Base-by-base conservation (phyloP, 2,888 invertebrate genomes). In the Drosophila rellima region DNA sequence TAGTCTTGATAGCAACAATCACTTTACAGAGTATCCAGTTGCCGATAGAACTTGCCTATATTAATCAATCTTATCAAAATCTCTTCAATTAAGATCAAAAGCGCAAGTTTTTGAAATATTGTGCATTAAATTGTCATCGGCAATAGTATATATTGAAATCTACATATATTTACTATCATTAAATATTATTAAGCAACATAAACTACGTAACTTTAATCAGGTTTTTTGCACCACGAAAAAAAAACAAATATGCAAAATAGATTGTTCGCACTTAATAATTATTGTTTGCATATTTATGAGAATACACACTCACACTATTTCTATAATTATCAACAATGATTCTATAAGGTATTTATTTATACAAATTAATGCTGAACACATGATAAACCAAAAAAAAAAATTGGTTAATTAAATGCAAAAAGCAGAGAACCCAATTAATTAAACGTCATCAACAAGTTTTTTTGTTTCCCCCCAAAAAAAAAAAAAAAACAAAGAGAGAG, bases 211-310 rank as follows among this genome's bases (percentile, higher is more conserved):
- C 51, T 47, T 73, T 51, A 56, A 78, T 52, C 62, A 42, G 52
- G 54, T 74, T 74, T 61, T 50, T 35, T 54, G 35, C 31, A 8
- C 10, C 54, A 47, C 60, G 52, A 69, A 74, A 68, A 51, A n/a
- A 26, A 74, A 68, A 51, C n/a, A 26, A 26, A 69, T 70, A 77
- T 83, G 84, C 69, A 83, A 70, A 88, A 77, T 65, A 62, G 57
- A 73, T 60, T 73, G 81, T 82, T 82, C 89, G 62, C 82, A 82
- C 82, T 80, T 83, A 61, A 87, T 87, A 70, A 83, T 76, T 67
- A 68, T 67, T 54, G 70, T 77, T 80, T 88, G 89, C 78, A 82
- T 82, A 86, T 83, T 86, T 60, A 82, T 83, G 63, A 72, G 87
- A 23, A 42, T 33, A 26, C 31, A 51, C 59, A 40, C n/a, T 18